Percentiles rank a stretch among this genome's conserved stretches.
These are phyloP conservation scores for Amphiprion ocellaris DNA, from an alignment of 2,113 vertebrate genomes.

Conservation along the genomic window DNA sequence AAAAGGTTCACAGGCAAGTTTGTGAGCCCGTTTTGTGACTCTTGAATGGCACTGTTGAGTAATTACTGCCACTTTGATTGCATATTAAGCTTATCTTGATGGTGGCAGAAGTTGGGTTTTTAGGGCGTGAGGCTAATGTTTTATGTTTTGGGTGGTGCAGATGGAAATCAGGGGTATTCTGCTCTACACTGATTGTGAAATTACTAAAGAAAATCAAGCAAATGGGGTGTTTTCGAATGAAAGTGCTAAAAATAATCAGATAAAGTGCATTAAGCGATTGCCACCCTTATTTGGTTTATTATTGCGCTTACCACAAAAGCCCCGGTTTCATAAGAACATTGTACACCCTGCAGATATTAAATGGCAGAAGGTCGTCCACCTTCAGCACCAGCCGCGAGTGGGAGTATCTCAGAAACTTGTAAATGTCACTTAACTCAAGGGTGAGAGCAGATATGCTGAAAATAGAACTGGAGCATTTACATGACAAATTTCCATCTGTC, in stretches of 20 bases:
- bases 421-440: constrained; percentile 54
- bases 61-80: constrained; percentile 33
- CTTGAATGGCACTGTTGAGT: neutral
- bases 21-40: neutral
- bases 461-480: constrained; percentile 38
- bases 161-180: constrained; percentile 8
- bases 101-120: constrained; percentile 4
- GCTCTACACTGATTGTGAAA: neutral
- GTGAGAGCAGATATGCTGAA: constrained; percentile 35
- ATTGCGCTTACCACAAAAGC: neutral
- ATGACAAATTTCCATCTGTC: constrained; percentile 44
- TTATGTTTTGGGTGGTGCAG: neutral
- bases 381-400: constrained; percentile 15
- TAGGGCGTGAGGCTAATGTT: neutral
- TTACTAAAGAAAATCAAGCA: constrained; percentile 16
- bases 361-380: constrained; percentile 51
- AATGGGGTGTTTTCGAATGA: neutral
- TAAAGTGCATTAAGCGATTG: constrained; percentile 9
- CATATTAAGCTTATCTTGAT: constrained; percentile 15
- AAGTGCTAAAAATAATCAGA: neutral
- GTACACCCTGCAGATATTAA: constrained; percentile 40
- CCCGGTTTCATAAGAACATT: constrained; percentile 22
- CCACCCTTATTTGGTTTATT: neutral
- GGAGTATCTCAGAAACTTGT: constrained; percentile 40
- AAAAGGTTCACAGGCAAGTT: constrained; percentile 14